Evolutionary conservation across 2,888 invertebrate genomes (phyloP).

Genomic region (Lasius fuliginosus): DNA sequence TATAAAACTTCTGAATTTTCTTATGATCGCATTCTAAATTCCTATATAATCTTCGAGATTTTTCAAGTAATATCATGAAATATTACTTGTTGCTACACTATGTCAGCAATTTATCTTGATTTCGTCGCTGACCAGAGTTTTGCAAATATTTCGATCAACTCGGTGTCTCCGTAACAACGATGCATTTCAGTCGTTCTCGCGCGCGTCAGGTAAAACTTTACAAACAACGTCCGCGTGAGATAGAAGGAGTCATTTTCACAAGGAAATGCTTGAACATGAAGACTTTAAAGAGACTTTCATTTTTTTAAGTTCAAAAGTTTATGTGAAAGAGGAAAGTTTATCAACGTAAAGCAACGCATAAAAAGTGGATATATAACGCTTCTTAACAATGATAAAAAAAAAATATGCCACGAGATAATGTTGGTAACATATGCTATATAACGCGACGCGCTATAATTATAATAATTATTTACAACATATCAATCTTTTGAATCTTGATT

Average conservation of each 20-base stretch:
- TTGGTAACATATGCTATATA: neutral
- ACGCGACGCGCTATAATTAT: neutral
- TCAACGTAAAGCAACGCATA: slow-evolving; percentile 49
- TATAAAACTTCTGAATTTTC: neutral
- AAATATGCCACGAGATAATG: slow-evolving; percentile 47
- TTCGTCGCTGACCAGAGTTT: slow-evolving; percentile 20
- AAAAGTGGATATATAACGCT: slow-evolving; percentile 46
- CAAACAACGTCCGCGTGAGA: slow-evolving; percentile 43
- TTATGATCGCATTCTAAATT: neutral
- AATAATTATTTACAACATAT: neutral
- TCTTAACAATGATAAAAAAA: slow-evolving; percentile 60
- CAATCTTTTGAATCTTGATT: neutral
- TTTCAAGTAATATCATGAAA: slow-evolving; percentile 1
- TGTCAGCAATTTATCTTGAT: slow-evolving; percentile 39
- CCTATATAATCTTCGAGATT: neutral
- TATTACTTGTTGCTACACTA: slow-evolving; percentile 16
- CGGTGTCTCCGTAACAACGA: slow-evolving; percentile 38
- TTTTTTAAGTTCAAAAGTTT: slow-evolving; percentile 54
- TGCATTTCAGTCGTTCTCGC: slow-evolving; percentile 35
- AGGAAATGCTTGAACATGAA: slow-evolving; percentile 52
- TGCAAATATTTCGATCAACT: slow-evolving; percentile 54
- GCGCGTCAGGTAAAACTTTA: slow-evolving; percentile 43
- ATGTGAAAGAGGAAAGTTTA: slow-evolving; percentile 56
- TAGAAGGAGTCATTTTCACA: slow-evolving; percentile 50
- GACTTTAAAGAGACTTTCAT: slow-evolving; percentile 66